A percentile compares a stretch with the other conserved stretches of the same genome.
These are phyloP conservation scores for Papilio polytes DNA, from an alignment of 1,140 invertebrate species.

Conservation along the genomic window DNA sequence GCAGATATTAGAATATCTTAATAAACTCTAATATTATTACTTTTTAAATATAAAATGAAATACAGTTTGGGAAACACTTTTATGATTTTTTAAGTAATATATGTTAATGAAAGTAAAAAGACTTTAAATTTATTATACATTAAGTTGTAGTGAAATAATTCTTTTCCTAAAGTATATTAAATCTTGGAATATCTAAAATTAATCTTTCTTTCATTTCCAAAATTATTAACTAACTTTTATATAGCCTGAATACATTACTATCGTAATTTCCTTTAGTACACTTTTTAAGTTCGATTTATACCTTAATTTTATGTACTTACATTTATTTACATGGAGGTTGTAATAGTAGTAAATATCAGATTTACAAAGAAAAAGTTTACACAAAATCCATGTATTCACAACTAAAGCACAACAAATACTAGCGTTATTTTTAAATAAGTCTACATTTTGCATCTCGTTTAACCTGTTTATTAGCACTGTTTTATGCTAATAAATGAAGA, in stretches of 20 bases:
- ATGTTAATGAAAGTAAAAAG: background rate
- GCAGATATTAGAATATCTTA: no score
- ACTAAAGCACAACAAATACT: background rate
- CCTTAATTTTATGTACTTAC: background rate
- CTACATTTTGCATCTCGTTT: background rate
- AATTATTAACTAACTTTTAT: no score
- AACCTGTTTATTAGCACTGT: background rate
- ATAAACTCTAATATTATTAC: no score
- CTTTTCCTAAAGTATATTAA: background rate
- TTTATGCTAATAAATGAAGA: background rate
- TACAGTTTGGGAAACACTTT: no score
- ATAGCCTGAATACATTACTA: no score
- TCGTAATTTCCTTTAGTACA: no score
- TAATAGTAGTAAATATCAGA: no score
- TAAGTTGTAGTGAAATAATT: background rate
- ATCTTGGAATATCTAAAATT: no score
- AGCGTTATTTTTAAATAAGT: background rate
- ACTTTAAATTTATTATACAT: background rate
- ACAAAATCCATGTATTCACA: conserved; percentile 9
- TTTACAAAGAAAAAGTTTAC: background rate
- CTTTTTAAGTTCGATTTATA: no score
- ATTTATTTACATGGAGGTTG: background rate
- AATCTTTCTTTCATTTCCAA: no score
- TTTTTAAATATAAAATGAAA: no score
- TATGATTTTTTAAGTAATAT: background rate